Base-by-base conservation (phyloP, 92 coral and sea anemone genomes). In the Paramuricea clavata region DNA sequence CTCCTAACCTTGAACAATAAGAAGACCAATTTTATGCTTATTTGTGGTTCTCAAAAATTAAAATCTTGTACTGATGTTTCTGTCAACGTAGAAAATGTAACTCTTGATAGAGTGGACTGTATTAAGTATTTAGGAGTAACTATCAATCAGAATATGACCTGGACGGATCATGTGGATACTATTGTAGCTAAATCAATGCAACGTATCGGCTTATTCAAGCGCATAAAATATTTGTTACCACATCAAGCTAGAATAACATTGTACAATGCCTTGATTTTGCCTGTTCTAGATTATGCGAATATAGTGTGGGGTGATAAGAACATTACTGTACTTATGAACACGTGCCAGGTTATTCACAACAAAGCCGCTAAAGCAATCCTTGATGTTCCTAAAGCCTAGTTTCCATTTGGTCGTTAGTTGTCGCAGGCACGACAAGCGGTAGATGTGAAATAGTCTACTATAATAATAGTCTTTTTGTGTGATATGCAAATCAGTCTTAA, bases 201-300 rank as follows among this genome's bases (percentile, higher is more conserved):
- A 67, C 43, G 73, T 16, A 67, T 67, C 23, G 73, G 73, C 73
- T n/a, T 67, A 34, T 15, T 67, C 39, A 67, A n/a, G 41, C 73
- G 73, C 41, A 30, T 67, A 0, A 67, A 67, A 67, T n/a, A 67
- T 67, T n/a, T 67, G 17, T 16, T 67, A 27, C 73, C 73, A 27
- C 73, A 67, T 27, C 36, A 30, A 27, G 43, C 36, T 16, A 1
- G 73, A 27, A 67, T 30, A 12, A 34, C 73, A 11, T 67, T 67
- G 41, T 67, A 30, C 23, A 67, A 67, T 30, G 41, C 73, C 23
- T 26, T 67, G 36, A 67, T 67, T 67, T 34, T 30, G 41, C 73
- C 73, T 30, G 12, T 61, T 61, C 30, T 61, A 8, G 34, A 61
- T 13, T 61, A 61, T 19, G 34, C 69, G 12, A 13, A 61, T 30